Conservation (phyloP, 2,888 invertebrate genomes). For the Melikaiella ostensackeni region DNA sequence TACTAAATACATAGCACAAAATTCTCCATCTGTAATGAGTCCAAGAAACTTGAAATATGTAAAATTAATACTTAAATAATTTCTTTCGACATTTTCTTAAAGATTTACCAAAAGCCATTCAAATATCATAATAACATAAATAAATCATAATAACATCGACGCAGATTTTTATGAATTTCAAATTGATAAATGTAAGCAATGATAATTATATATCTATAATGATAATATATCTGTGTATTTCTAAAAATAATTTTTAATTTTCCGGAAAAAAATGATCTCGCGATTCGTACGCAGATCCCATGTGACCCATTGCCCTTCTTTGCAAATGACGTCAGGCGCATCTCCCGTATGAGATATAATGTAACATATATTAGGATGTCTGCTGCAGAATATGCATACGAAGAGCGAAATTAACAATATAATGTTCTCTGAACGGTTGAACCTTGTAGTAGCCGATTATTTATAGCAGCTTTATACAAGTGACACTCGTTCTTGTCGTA, state of each 20-base stretch:
- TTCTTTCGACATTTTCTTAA: too few species aligned
- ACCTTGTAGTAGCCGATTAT: conserved; percentile 49
- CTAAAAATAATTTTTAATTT: background rate
- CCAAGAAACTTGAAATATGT: too few species aligned
- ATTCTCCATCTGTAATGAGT: too few species aligned
- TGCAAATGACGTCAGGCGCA: conserved; percentile 19
- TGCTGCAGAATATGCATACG: conserved; percentile 5
- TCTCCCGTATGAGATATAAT: background rate
- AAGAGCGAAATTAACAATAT: background rate
- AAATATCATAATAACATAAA: too few species aligned
- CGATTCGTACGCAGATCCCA: background rate
- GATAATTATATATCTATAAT: too few species aligned
- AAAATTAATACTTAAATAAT: too few species aligned
- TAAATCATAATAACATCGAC: too few species aligned
- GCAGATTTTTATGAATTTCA: too few species aligned
- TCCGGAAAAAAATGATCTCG: background rate
- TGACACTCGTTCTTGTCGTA: conserved; percentile 60
- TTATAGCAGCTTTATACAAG: conserved; percentile 55
- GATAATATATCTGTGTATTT: too few species aligned
- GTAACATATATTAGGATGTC: conserved; percentile 21
- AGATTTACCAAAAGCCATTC: too few species aligned
- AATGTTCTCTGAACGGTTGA: conserved; percentile 24
- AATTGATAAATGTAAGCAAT: too few species aligned
- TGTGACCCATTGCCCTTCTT: conserved; percentile 18
- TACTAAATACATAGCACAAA: too few species aligned